Evolutionary conservation across 1,140 invertebrate genomes (phyloP).

Genomic region (Tetragnatha versicolor): DNA sequence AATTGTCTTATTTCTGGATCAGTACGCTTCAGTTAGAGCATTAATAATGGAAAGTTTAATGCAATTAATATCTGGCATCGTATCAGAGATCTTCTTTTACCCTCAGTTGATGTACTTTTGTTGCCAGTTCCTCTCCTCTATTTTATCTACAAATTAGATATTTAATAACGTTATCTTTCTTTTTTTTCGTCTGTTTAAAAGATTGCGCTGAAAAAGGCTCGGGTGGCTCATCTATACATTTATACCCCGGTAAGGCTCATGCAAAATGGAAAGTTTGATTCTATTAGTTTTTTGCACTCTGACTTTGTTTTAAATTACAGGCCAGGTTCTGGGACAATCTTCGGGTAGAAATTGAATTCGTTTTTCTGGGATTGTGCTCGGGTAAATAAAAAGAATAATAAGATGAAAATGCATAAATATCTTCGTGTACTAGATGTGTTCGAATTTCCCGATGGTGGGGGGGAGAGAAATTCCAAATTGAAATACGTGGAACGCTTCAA

Average conservation of each 20-base stretch:
- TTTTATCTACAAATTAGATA: slow-evolving; percentile 56
- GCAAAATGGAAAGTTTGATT: slow-evolving; percentile 31
- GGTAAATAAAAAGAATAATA: background rate
- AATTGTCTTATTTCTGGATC: slow-evolving; percentile 47
- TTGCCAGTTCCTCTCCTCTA: slow-evolving; percentile 16
- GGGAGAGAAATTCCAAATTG: slow-evolving; percentile 30
- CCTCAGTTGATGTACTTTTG: slow-evolving; percentile 26
- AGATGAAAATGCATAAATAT: background rate
- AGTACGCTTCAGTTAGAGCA: slow-evolving; percentile 48
- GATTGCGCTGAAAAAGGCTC: slow-evolving; percentile 10
- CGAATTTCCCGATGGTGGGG: background rate
- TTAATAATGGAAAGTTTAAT: slow-evolving; percentile 56
- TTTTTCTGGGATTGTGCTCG: slow-evolving; percentile 7
- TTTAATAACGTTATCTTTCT: slow-evolving; percentile 51
- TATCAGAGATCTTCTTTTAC: slow-evolving; percentile 8
- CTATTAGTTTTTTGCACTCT: slow-evolving; percentile 17
- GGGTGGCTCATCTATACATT: too few species aligned
- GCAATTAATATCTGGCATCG: slow-evolving; percentile 51
- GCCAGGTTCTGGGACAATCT: slow-evolving; percentile 11
- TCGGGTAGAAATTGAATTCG: slow-evolving; percentile 41
- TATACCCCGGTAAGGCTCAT: too few species aligned
- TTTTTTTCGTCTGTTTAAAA: slow-evolving; percentile 49
- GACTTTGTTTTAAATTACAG: slow-evolving; percentile 51
- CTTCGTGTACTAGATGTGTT: background rate
- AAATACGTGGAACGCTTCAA: slow-evolving; percentile 23